These are phyloP conservation scores for Pelochelys cantorii DNA, from an alignment of 2,797 vertebrate genomes.

Conservation along the genomic window DNA sequence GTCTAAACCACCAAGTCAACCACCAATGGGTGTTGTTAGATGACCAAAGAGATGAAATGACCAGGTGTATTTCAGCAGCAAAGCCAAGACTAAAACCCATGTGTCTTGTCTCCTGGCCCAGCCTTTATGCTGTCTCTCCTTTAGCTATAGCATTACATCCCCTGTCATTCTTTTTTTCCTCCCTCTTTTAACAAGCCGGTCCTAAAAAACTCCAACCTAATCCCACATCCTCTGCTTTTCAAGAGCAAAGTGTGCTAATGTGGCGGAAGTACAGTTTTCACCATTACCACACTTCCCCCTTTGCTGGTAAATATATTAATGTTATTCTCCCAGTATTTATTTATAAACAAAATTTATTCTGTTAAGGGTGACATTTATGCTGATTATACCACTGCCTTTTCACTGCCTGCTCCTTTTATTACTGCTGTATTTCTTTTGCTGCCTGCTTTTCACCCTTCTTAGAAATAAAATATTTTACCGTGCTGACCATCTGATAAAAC, in stretches of 20 bases:
- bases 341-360: slow-evolving; percentile 75
- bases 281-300: slow-evolving; percentile 22
- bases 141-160: not conserved
- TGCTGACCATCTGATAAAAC: slow-evolving; percentile 72
- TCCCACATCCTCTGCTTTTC: not conserved
- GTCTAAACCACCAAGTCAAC: not conserved
- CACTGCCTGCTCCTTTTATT: slow-evolving; percentile 66
- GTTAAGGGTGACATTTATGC: slow-evolving; percentile 64
- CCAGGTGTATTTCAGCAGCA: not conserved
- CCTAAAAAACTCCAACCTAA: not conserved
- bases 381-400: slow-evolving; percentile 73
- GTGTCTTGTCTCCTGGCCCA: not conserved
- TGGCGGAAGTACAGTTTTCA: slow-evolving; percentile 22
- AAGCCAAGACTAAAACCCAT: not conserved
- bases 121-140: not conserved
- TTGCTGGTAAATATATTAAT: slow-evolving; percentile 69
- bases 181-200: not conserved
- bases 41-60: not conserved
- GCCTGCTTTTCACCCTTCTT: slow-evolving; percentile 59
- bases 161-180: not conserved
- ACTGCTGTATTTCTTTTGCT: slow-evolving; percentile 65
- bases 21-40: not conserved
- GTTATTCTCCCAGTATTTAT: slow-evolving; percentile 69
- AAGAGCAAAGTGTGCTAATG: slow-evolving; percentile 47
- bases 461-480: slow-evolving; percentile 76